A percentile compares a stretch with the other conserved stretches of the same genome.
Evolutionary conservation across 2,797 vertebrate species (phyloP).

Genomic region (Vespertilio murinus): DNA sequence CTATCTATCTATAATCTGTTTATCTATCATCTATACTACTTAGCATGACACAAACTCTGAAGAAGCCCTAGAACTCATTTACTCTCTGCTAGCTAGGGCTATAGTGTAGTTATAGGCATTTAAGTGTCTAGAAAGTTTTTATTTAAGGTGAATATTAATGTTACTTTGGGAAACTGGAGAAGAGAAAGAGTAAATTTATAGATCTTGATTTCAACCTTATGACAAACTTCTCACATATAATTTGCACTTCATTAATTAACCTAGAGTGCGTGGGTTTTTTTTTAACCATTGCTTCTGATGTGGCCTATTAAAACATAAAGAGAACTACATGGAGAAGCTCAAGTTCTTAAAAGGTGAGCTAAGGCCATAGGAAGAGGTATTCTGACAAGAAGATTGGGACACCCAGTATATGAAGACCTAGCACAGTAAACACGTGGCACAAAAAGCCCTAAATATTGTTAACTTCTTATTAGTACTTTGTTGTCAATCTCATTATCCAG

Average conservation of each 20-base stretch:
- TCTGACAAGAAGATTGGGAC: background rate
- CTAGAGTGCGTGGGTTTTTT: constrained; percentile 29
- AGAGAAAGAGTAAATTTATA: constrained; percentile 17
- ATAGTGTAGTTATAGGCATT: background rate
- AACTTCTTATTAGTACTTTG: constrained; percentile 5
- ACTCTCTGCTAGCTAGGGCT: background rate
- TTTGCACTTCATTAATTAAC: constrained; percentile 73
- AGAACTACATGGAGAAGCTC: background rate
- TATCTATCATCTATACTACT: background rate
- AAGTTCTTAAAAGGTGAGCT: background rate
- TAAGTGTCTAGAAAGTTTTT: background rate
- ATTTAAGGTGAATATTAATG: background rate
- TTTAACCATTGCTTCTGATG: constrained; percentile 52
- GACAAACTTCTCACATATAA: constrained; percentile 54
- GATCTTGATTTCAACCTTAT: constrained; percentile 49
- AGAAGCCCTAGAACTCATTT: background rate
- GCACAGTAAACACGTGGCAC: background rate
- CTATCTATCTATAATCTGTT: background rate
- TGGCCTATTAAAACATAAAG: constrained; percentile 60
- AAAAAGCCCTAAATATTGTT: background rate
- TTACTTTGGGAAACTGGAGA: constrained; percentile 57
- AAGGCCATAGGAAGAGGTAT: background rate
- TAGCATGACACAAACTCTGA: background rate
- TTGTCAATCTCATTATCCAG: background rate
- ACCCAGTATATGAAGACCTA: background rate